phyloP scores from a whole-genome alignment of 2,797 vertebrate species.

The Anguilla obscura region DNA sequence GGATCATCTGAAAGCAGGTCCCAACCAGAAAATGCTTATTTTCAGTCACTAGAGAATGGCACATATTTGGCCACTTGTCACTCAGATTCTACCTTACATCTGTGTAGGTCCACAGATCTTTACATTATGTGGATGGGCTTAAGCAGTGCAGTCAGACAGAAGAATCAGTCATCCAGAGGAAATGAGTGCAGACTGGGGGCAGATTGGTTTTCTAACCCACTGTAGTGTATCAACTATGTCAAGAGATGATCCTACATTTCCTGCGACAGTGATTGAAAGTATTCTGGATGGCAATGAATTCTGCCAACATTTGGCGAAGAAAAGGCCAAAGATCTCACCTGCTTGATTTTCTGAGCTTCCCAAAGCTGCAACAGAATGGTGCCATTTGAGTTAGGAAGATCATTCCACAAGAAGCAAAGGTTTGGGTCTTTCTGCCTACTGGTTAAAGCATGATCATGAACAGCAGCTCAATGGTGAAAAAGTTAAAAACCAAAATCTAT shows the following conservation, averaged over 20 bases:
- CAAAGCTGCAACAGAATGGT: constrained; percentile 76
- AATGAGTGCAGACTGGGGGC: not conserved
- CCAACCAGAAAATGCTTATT: not conserved
- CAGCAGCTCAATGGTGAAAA: not conserved
- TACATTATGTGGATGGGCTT: not conserved
- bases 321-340: constrained; percentile 73
- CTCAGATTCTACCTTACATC: not conserved
- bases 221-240: not conserved
- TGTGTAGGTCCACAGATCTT: not conserved
- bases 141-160: not conserved
- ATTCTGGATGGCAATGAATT: not conserved
- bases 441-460: not conserved
- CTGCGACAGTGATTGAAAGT: not conserved
- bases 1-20: not conserved
- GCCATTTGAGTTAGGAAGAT: not conserved
- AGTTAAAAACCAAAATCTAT: not conserved
- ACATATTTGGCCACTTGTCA: not conserved
- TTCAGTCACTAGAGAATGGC: not conserved
- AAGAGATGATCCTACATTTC: not conserved
- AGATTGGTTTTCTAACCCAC: not conserved
- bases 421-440: not conserved
- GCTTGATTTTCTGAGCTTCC: constrained; percentile 93
- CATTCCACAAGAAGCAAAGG: not conserved
- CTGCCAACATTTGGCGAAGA: not conserved
- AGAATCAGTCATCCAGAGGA: not conserved